Evolutionary conservation across 2,113 vertebrate species (phyloP), one percentile per base, ranked within the genome.

Genomic region (Gallinago media): DNA sequence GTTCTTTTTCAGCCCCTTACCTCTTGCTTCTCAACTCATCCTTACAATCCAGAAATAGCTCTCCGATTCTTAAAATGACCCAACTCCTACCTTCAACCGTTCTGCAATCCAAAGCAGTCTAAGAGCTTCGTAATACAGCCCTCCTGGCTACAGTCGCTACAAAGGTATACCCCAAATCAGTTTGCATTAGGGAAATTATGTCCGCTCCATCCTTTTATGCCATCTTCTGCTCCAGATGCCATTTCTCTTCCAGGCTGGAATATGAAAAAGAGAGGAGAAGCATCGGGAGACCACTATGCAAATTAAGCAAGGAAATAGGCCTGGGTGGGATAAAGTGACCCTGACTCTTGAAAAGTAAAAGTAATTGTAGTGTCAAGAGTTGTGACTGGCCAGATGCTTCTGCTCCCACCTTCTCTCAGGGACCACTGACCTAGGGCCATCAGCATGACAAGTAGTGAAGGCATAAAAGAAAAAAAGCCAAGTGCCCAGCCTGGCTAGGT

Each of bases 391-490:
- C 71, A 42, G 26, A 75, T 40, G 52, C 22, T 74, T 88, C 50
- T 91, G 61, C 63, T 77, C 36, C 22, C 26, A 66, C 16, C n/a
- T 44, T 88, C 38, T 82, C 20, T 11, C 23, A 44, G 18, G 40
- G 32, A 50, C 31, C 3, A 4, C 73, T 84, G 61, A 91, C 49
- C 46, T 59, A 78, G 49, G n/a, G 75, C 44, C 63, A 85, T 65
- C 52, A 83, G 61, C 77, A 79, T 55, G 38, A 78, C 49, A 87
- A 91, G 59, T 29, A 92, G 72, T 56, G 32, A 89, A 95, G 59
- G 77, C 32, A 65, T 63, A 81, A 83, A 87, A 79, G 80, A 82
- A 67, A 72, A 75, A 86, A 63, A 93, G 72, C 40, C 75, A 94
- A 91, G 32, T 32, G 61, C 31, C 70, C 38, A 75, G 68, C 40